Evolutionary conservation across 2,888 invertebrate species (phyloP), one percentile per base, ranked within the genome.

Genomic region (Gryllus longicercus): DNA sequence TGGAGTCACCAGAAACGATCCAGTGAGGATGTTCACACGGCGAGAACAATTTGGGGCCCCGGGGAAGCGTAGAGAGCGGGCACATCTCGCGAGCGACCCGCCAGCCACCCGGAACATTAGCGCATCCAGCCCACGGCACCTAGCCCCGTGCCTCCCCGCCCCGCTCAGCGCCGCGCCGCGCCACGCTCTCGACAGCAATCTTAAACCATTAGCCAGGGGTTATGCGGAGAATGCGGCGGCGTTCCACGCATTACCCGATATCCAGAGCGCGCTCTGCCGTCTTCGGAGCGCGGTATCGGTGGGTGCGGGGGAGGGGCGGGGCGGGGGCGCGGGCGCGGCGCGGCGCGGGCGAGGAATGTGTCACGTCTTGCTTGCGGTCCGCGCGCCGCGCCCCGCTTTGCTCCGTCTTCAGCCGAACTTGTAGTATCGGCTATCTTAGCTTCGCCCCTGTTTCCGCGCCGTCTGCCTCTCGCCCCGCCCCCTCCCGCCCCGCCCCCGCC

Each of bases 131-230:
- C 38, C 38, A 38, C 38, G 38, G 38, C 38, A 38, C 38, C 38
- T 38, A 2, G 25, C 25, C 2, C 25, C 38, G 38, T 8, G 5
- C 38, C 38, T 25, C 25, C 25, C 25, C 25, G 25, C 25, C 25
- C 25, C 25, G 25, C 25, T 25, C 25, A 25, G 25, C 25, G 25
- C 25, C 25, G 4, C 38, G 8, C 38, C 16, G 63, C 10, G 63
- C 63, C 63, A 63, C 63, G 63, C 63, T 38, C 38, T 38, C 63
- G 63, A 63, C 16, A 63, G 63, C 63, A 63, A 63, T 63, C 63
- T 63, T 63, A 63, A 63, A 63, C 63, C 63, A 63, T 63, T 63
- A 63, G 63, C 63, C 63, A 63, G n/a, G 63, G 63, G 63, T 63
- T 63, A 63, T 63, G 63, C n/a, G n/a, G 63, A n/a, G 63, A 63